Percentiles rank a stretch among this genome's conserved stretches.
Conservation (phyloP, 2,888 invertebrate species). For the Andrena praecox region DNA sequence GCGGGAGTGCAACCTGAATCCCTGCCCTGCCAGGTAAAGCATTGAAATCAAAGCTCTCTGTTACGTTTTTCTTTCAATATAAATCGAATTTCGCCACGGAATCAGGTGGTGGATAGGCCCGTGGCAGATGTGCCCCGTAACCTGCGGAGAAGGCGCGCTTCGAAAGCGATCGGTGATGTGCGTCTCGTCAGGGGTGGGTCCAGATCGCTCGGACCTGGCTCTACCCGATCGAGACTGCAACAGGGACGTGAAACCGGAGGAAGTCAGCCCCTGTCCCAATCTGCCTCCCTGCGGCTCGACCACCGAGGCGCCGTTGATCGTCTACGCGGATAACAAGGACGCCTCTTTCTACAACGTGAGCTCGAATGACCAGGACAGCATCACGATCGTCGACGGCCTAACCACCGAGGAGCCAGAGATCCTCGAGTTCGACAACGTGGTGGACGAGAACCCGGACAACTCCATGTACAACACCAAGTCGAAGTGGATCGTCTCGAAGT, state of each 20-base stretch:
- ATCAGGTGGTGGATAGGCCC: conserved; percentile 92
- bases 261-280: conserved; percentile 88
- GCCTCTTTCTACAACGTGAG: conserved; percentile 80
- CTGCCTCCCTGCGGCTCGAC: conserved; percentile 85
- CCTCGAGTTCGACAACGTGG: conserved; percentile 81
- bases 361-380: conserved; percentile 73
- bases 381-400: conserved; percentile 72
- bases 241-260: conserved; percentile 88
- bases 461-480: conserved; percentile 80
- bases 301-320: conserved; percentile 78
- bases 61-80: neutral
- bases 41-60: neutral
- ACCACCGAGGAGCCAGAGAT: conserved; percentile 80
- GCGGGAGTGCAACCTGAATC: conserved; percentile 85
- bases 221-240: conserved; percentile 91
- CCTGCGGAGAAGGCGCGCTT: conserved; percentile 88
- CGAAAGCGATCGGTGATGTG: conserved; percentile 90
- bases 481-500: conserved; percentile 80
- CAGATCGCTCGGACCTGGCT: conserved; percentile 90
- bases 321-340: conserved; percentile 77
- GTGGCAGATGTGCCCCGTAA: conserved; percentile 93
- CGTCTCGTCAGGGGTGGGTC: conserved; percentile 84
- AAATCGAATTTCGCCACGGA: neutral
- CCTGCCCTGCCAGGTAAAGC: conserved; percentile 85
- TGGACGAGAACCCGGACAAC: conserved; percentile 79